Percentiles rank a stretch among this genome's conserved stretches.
Conservation (phyloP, 2,888 invertebrate genomes). For the Eupithecia inturbata region DNA sequence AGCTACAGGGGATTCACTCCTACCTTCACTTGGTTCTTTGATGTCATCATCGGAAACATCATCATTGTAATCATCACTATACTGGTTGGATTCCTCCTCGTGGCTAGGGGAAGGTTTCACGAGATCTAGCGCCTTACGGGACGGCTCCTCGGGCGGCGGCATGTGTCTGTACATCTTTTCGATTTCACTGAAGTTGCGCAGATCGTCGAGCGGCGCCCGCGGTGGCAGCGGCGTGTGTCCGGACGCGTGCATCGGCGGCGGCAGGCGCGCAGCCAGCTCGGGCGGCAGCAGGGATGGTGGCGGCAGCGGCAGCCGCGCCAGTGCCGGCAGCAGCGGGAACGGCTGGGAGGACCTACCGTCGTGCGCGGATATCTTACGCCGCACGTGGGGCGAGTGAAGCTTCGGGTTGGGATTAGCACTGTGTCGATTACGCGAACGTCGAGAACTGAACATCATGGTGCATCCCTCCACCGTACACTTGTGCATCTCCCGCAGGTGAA, state of each 20-base stretch:
- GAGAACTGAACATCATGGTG: slow-evolving; percentile 99
- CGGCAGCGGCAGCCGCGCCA: slow-evolving; percentile 88
- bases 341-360: slow-evolving; percentile 95
- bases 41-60: slow-evolving; percentile 69
- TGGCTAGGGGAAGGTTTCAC: slow-evolving; percentile 60
- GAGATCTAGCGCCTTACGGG: slow-evolving; percentile 69
- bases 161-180: slow-evolving; percentile 81
- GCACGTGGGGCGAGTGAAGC: slow-evolving; percentile 96
- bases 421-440: slow-evolving; percentile 96
- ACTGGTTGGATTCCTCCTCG: slow-evolving; percentile 71
- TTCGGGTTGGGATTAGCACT: slow-evolving; percentile 99
- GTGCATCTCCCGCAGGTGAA: slow-evolving; percentile 99
- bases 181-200: slow-evolving; percentile 82
- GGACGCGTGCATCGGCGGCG: slow-evolving; percentile 62
- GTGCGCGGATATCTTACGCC: slow-evolving; percentile 96
- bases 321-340: slow-evolving; percentile 88
- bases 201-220: slow-evolving; percentile 75
- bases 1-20: slow-evolving; percentile 58
- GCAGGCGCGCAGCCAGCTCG: slow-evolving; percentile 78
- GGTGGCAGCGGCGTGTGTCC: slow-evolving; percentile 82
- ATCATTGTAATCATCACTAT: slow-evolving; percentile 70
- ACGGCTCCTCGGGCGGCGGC: slow-evolving; percentile 67
- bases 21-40: slow-evolving; percentile 59
- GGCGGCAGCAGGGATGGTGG: slow-evolving; percentile 87
- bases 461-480: slow-evolving; percentile 99